Conservation (phyloP, 2,113 vertebrate species). For the Ictidomys tridecemlineatus region DNA sequence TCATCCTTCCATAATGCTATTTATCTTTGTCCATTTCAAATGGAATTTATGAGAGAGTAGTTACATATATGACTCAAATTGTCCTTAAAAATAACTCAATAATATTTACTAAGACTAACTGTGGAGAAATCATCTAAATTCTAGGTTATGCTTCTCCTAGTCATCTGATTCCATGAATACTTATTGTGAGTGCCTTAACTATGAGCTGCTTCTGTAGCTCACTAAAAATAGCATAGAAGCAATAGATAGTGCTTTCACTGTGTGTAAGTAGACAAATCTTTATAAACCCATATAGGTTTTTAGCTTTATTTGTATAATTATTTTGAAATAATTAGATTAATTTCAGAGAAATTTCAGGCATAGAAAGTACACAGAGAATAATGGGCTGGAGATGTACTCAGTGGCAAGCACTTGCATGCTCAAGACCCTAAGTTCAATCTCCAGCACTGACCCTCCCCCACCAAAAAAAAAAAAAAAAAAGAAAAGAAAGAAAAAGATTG, state of each 20-base stretch:
- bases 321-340: conserved; percentile 18
- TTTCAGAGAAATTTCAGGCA: conserved; percentile 29
- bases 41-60: not conserved
- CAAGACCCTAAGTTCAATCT: not conserved
- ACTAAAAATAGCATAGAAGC: not conserved
- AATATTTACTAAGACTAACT: conserved; percentile 49
- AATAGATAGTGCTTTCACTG: not conserved
- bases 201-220: not conserved
- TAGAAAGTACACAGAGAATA: conserved; percentile 44
- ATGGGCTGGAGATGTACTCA: not conserved
- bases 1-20: not conserved
- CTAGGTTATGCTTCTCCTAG: not conserved
- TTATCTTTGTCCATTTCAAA: conserved; percentile 36
- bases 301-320: conserved; percentile 25
- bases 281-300: not conserved
- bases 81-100: conserved; percentile 9
- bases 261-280: conserved; percentile 32
- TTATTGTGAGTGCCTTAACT: not conserved
- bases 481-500: not conserved
- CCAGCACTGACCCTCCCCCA: not conserved
- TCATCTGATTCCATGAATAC: conserved; percentile 19
- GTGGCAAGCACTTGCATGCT: not conserved
- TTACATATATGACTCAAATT: conserved; percentile 43
- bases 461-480: not conserved
- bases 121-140: conserved; percentile 26